Evolutionary conservation across 2,797 vertebrate genomes (phyloP), one percentile per base, ranked within the genome.

Genomic region (Oceanodroma leucorhoa): DNA sequence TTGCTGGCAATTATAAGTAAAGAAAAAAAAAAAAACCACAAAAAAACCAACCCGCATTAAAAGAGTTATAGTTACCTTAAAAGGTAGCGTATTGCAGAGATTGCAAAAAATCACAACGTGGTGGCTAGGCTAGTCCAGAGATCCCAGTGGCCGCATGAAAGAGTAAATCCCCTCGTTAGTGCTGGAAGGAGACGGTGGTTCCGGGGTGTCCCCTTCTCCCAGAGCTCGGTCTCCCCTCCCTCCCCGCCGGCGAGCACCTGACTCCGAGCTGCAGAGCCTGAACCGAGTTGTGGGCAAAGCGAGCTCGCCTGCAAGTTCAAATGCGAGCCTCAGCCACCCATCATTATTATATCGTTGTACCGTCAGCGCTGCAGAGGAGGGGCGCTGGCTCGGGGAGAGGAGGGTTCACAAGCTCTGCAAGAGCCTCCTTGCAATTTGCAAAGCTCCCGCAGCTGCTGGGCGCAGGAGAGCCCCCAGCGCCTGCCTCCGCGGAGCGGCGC

Each of bases 281-380:
- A 61, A 96, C 94, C 97, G 97, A 97, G 96, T 88, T 92, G 94
- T 83, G 93, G 97, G 96, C 96, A 97, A 79, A 89, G 97, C 95
- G 96, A 97, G 97, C 97, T 97, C 96, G 97, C 98, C 97, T 98
- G 98, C 98, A 98, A 98, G 98, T 98, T 98, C 98, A 98, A 98
- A 98, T 98, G 98, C 98, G 98, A 98, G 97, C 96, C 98, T 97
- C 97, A 98, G 98, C 98, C 94, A 98, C 98, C 98, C 98, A 97
- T 98, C 98, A 98, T 98, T 98, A 98, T 98, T 98, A 98, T 99
- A 99, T 98, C 98, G 97, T 97, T 95, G 98, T 96, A 97, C 98
- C 98, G 98, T 98, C 98, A 98, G 98, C 97, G 89, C 95, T 95
- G 85, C 94, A 98, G 98, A 99, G 99, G 99, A 99, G 99, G 99